Evolutionary conservation across 2,113 vertebrate genomes (phyloP), one percentile per base, ranked within the genome.

Genomic region (Psophia crepitans): DNA sequence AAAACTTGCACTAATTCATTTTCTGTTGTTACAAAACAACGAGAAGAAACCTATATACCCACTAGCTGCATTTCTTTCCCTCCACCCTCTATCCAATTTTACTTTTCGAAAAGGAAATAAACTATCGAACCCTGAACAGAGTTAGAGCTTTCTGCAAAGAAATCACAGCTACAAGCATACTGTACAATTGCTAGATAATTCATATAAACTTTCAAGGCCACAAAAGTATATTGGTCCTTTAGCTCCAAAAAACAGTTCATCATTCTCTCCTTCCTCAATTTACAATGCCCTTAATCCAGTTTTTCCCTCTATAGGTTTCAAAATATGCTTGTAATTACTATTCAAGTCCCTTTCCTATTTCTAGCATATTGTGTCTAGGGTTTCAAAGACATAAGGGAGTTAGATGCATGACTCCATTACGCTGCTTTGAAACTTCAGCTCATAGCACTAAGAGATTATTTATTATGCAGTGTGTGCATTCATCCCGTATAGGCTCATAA

Each of bases 341-440:
- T 84, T 95, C 73, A 66, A 63, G 32, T 66, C 60, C n/a, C 61
- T 82, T 95, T 92, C 57, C 44, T 92, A 33, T 82, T 95, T 95
- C 86, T 89, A 54, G 44, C 65, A 63, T 79, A 85, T 64, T 35
- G 17, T 92, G 48, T 89, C 48, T 92, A 41, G 49, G 33, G 58
- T 82, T 95, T 92, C 81, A 94, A 83, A 96, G 73, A 28, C 81
- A 6, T 95, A 49, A 79, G 73, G 84, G 86, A 97, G 48, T 87
- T 69, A 91, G 83, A 93, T 79, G 37, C 84, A 82, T 85, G 81
- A 87, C 81, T 95, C 83, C 89, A n/a, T 93, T 83, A 93, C 86
- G 49, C 65, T 89, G 89, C 74, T 96, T 92, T 73, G 77, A 92
- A 93, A 87, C 78, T 75, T 73, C 81, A 94, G 18, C 32, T 89